Base-by-base conservation (phyloP, 2,113 vertebrate genomes). In the Lagopus muta region DNA sequence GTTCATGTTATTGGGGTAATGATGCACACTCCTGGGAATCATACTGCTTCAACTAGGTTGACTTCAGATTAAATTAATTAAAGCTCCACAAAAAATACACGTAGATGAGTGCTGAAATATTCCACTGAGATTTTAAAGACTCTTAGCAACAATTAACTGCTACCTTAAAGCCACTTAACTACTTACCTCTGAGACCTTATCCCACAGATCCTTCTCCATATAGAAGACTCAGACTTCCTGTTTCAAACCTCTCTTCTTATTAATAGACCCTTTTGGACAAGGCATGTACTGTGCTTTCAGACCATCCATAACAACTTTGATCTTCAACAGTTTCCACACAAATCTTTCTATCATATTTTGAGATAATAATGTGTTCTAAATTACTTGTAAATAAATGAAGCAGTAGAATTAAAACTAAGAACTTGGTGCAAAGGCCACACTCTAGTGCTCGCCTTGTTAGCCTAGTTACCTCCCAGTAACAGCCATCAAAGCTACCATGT, bases 41-140 rank as follows among this genome's bases (percentile, higher is more conserved):
- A 19, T 12, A 27, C 19, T 93, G 45, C 40, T 79, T 91, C 76
- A 88, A 61, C 50, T 50, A 77, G 47, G 40, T 67, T 89, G 76
- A 80, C 91, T 93, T 89, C 85, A 92, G 79, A 78, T 38, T 57
- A 85, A 88, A 82, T 86, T 94, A 82, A 86, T 90, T 92, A 91
- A 92, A 91, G 28, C n/a, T 67, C 13, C 2, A 70, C 32, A 28
- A 22, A 50, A 61, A 13, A 42, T 8, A 13, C 1, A 28, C 5
- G 13, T 38, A 82, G 61, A 73, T 65, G 43, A 88, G 27, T 64
- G 57, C 30, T 91, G 47, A 95, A 91, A 75, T 62, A 83, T 69
- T 47, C 82, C 82, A 54, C 62, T 90, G 91, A 78, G 79, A 83
- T 90, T 94, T 75, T 92, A 88, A 89, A 94, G 70, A 84, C 85